A percentile compares a stretch with the other conserved stretches of the same genome.
Conservation (phyloP, 2,888 invertebrate genomes). For the Aspidiotus destructor region DNA sequence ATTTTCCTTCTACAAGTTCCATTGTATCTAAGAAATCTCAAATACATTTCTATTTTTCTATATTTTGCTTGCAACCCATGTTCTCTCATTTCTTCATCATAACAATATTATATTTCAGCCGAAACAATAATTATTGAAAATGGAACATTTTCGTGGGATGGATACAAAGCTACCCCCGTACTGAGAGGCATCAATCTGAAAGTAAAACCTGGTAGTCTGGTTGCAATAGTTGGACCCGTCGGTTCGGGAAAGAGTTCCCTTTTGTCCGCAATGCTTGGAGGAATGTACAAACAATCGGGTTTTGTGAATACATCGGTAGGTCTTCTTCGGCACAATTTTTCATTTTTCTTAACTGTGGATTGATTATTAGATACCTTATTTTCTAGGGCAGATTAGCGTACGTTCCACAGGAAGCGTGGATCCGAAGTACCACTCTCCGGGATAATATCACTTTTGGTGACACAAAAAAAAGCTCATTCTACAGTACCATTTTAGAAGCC, state of each 20-base stretch:
- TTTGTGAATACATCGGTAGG: constrained; percentile 58
- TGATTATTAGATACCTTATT: constrained; percentile 6
- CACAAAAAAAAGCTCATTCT: constrained; percentile 56
- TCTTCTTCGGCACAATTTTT: too few relatives aligned
- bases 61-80: too few relatives aligned
- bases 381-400: constrained; percentile 58
- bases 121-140: constrained; percentile 75
- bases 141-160: constrained; percentile 81
- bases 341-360: not conserved
- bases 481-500: constrained; percentile 72
- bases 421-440: constrained; percentile 86
- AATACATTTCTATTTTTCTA: too few relatives aligned
- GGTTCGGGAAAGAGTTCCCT: constrained; percentile 85
- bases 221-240: constrained; percentile 79
- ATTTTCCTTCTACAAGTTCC: too few relatives aligned
- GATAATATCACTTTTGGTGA: constrained; percentile 90
- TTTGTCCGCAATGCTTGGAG: constrained; percentile 74
- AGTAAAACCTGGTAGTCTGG: constrained; percentile 56
- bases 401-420: constrained; percentile 95
- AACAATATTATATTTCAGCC: constrained; percentile 43
- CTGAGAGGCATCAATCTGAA: constrained; percentile 66
- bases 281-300: constrained; percentile 79
- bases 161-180: constrained; percentile 48
- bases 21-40: too few relatives aligned
- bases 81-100: too few relatives aligned